Percentiles rank a stretch among this genome's conserved stretches.
Evolutionary conservation across 2,113 vertebrate genomes (phyloP).

Genomic region (Arizona elegans): DNA sequence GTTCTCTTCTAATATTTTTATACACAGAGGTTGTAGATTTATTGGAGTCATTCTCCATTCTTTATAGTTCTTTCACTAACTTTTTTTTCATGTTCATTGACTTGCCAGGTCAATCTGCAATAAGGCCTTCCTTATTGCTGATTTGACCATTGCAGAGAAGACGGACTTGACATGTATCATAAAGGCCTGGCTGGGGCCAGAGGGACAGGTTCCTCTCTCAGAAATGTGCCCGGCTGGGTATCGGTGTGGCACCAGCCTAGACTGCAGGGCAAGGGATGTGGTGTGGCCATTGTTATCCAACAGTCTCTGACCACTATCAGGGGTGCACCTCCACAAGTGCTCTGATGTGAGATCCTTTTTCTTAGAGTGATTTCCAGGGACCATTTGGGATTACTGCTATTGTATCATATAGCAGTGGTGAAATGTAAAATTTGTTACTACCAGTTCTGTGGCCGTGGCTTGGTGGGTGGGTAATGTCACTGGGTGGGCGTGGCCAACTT

Average conservation of each 20-base stretch:
- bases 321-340: not conserved
- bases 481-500: too few species aligned
- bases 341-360: not conserved
- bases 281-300: not conserved
- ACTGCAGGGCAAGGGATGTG: not conserved
- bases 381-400: not conserved
- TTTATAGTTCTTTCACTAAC: not conserved
- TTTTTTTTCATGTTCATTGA: not conserved
- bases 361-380: not conserved
- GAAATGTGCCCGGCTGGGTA: not conserved
- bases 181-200: not conserved
- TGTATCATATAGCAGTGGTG: not conserved
- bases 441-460: too few species aligned
- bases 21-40: not conserved
- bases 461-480: too few species aligned
- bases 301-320: not conserved
- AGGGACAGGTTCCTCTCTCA: not conserved
- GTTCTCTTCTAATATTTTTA: not conserved
- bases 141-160: not conserved
- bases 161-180: not conserved
- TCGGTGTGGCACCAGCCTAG: not conserved
- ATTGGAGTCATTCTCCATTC: not conserved
- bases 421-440: too few species aligned
- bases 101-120: not conserved
- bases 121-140: not conserved